These are phyloP conservation scores for Galagoides demidoff DNA, from an alignment of 2,797 vertebrate genomes.

Conservation along the genomic window DNA sequence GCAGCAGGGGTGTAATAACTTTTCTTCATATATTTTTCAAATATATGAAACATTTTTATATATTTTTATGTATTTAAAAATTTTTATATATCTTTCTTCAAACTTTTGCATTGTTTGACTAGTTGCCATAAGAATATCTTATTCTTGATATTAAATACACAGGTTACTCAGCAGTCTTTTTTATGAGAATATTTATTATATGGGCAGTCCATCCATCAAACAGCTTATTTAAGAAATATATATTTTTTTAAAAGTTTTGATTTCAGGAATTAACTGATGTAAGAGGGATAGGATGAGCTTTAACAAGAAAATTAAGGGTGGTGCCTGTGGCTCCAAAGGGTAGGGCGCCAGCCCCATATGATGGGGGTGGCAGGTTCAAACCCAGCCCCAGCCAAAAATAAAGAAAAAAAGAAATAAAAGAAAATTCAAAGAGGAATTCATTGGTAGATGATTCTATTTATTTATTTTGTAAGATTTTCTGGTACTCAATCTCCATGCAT, in stretches of 20 bases:
- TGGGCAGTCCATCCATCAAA: not conserved
- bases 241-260: not conserved
- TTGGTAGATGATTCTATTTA: not conserved
- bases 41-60: no score
- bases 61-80: no score
- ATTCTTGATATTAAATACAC: constrained; percentile 7
- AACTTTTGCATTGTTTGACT: not conserved
- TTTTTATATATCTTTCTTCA: no score
- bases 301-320: not conserved
- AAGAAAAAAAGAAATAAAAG: not conserved
- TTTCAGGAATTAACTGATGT: not conserved
- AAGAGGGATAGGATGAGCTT: not conserved
- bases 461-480: not conserved
- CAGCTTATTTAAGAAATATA: not conserved
- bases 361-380: no score
- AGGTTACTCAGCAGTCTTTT: not conserved
- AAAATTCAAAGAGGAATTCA: not conserved
- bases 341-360: no score
- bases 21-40: not conserved
- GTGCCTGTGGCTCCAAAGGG: no score
- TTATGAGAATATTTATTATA: not conserved
- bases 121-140: not conserved
- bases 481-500: not conserved
- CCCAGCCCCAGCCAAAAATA: no score
- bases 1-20: not conserved